Evolutionary conservation across 2,797 vertebrate species (phyloP), one percentile per base, ranked within the genome.

Genomic region (Ambastaia sidthimunki): DNA sequence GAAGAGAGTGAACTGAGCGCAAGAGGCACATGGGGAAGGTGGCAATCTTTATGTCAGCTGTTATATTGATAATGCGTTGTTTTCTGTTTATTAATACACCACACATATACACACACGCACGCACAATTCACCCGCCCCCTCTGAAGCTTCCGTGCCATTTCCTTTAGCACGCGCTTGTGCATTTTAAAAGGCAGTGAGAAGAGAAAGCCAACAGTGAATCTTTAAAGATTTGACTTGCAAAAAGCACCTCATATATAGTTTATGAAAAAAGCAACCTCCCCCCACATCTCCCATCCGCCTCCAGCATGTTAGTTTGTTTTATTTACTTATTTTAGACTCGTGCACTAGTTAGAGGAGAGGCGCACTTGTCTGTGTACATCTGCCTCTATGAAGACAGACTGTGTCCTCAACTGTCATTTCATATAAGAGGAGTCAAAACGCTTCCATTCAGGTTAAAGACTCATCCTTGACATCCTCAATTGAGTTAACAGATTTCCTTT

Each of bases 191-290:
- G 89, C 82, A 83, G 79, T 83, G 71, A 82, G 79, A 87, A 83
- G 89, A 89, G 71, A 71, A 82, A 91, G 86, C 77, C 80, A 41
- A 80, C 81, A 81, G 88, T 90, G 90, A 93, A 89, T 91, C 91
- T 94, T 93, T 91, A 90, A 96, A 96, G 95, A 97, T 97, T 97
- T 96, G 95, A 98, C 96, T 95, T 97, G 96, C 95, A 95, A 98
- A 97, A 97, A 94, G 96, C 97, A 94, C 93, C 94, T 99, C 96
- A 98, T 97, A 95, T 96, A 97, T 97, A 96, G 96, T 98, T 98
- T 95, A 98, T 98, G 94, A 93, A 87, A 89, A 92, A 91, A 89
- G 85, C 80, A 87, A 90, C 91, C 92, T 57, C 83, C 89, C 89
- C 89, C 3, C 18, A 50, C 75, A 84, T 83, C 86, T 91, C 92